Base-by-base conservation (phyloP, 2,797 vertebrate genomes). In the Schizopygopsis pylzovi region DNA sequence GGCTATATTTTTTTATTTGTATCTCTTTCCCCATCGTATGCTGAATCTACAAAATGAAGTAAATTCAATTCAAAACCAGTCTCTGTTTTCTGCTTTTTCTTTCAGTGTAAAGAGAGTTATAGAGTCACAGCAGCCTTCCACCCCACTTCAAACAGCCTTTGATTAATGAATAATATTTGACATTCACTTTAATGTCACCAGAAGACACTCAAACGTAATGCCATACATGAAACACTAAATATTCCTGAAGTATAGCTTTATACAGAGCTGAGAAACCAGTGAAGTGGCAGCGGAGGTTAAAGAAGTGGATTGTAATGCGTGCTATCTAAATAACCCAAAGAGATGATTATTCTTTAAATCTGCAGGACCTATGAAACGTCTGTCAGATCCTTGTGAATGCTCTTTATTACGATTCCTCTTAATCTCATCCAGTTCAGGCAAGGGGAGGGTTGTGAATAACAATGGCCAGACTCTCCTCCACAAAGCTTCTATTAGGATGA, bases 351-450 rank as follows among this genome's bases (percentile, higher is more conserved):
- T 95, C 96, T 96, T 96, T 96, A 96, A 96, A 97, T 94, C 96
- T 95, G 93, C 84, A 94, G 93, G 95, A 96, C 97, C 95, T 94
- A 91, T 94, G 95, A 97, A 96, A 97, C 96, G 95, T 95, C 96
- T 97, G 97, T 94, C 95, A 95, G 92, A 89, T 91, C 91, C 94
- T 96, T 97, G 96, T 97, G 96, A 97, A 97, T 95, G 96, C 96
- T 94, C 93, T 96, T 97, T 97, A 95, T 98, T 97, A 95, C 95
- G 96, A 96, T 95, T 95, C 93, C 95, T 95, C 95, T 95, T 98
- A 99, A 97, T 99, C 97, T 97, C 95, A 95, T 96, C 96, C 96
- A 97, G 97, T 97, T 97, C 95, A 96, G 95, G 95, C 92, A 94
- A 96, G 95, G 95, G 93, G 95, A 95, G 82, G 85, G 70, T 43